phyloP scores from a whole-genome alignment of 2,888 invertebrate genomes.

The Micoletzkya japonica region DNA sequence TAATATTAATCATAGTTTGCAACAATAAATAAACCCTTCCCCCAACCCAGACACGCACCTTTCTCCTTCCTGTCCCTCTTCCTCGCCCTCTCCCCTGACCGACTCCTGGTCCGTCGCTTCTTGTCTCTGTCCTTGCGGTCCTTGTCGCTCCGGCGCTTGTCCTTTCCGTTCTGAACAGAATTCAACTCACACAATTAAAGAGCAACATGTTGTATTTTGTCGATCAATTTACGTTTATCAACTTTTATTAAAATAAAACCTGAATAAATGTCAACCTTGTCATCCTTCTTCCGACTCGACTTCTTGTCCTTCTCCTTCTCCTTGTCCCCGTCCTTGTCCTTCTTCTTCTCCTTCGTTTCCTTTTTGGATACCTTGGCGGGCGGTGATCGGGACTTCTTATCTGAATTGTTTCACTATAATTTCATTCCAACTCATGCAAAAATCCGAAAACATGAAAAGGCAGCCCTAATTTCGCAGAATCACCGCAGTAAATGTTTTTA shows the following conservation, averaged over 20 bases:
- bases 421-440: not conserved
- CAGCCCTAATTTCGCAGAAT: too few relatives aligned
- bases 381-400: slow-evolving; percentile 22
- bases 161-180: not conserved
- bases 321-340: slow-evolving; percentile 2
- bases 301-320: slow-evolving; percentile 1
- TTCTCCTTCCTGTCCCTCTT: slow-evolving; percentile 11
- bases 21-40: too few relatives aligned
- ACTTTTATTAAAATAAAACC: too few relatives aligned
- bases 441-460: not conserved
- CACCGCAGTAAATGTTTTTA: too few relatives aligned
- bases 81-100: slow-evolving; percentile 14
- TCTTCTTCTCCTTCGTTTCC: slow-evolving; percentile 7
- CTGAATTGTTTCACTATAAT: slow-evolving; percentile 3
- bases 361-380: slow-evolving; percentile 16
- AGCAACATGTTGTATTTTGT: not conserved
- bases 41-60: too few relatives aligned
- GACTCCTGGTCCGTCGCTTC: slow-evolving; percentile 15
- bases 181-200: not conserved
- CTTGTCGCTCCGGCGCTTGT: slow-evolving; percentile 6
- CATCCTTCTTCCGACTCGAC: not conserved
- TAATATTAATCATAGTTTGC: too few relatives aligned
- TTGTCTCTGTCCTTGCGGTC: slow-evolving; percentile 24
- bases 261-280: slow-evolving; percentile 3
- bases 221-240: not conserved